phyloP scores from a whole-genome alignment of 2,113 vertebrate species.

The Microcebus griseorufus region DNA sequence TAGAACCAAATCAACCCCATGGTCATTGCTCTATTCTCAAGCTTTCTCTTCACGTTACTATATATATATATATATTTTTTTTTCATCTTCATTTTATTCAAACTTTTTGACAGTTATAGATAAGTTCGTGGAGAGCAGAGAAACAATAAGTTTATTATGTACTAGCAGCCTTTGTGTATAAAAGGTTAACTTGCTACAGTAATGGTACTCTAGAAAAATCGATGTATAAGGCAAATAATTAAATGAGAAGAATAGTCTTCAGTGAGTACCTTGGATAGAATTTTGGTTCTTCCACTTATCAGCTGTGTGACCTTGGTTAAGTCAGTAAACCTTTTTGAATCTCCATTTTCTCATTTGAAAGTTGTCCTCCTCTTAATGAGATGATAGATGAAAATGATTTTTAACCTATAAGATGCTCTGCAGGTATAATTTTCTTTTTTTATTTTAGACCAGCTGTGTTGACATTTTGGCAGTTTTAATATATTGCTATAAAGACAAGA shows the following conservation, averaged over 20 bases:
- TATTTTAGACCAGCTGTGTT: background rate
- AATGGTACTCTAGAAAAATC: background rate
- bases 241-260: background rate
- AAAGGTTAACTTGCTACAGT: background rate
- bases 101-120: background rate
- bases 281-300: background rate
- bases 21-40: background rate
- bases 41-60: background rate
- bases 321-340: background rate
- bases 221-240: background rate
- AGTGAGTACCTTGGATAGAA: background rate
- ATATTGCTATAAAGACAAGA: background rate
- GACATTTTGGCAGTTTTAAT: background rate
- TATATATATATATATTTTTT: background rate
- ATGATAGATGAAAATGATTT: background rate
- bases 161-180: background rate
- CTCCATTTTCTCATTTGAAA: conserved; percentile 9
- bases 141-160: background rate
- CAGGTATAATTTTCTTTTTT: background rate
- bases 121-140: background rate
- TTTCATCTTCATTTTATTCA: conserved; percentile 1
- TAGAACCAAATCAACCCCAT: background rate
- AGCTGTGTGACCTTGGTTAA: background rate
- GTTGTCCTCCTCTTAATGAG: background rate
- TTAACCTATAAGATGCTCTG: background rate